Percentiles rank a stretch among this genome's conserved stretches.
These are phyloP conservation scores for Chaetophractus vellerosus DNA, from an alignment of 2,797 vertebrate species.

Conservation along the genomic window DNA sequence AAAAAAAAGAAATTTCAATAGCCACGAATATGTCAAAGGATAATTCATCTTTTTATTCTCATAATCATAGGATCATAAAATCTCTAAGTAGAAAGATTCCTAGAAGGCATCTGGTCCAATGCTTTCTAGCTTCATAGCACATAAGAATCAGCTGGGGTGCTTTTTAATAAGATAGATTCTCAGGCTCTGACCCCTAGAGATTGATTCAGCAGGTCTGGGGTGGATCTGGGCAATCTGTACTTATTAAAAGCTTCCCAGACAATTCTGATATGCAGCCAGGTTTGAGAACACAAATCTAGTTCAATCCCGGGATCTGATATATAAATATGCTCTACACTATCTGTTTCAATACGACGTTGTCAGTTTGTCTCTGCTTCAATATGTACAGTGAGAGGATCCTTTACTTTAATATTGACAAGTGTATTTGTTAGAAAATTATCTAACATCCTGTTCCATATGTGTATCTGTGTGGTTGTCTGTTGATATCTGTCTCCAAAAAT, in stretches of 20 bases:
- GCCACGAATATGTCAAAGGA: neutral
- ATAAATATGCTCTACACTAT: neutral
- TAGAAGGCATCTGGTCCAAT: neutral
- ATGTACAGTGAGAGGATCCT: neutral
- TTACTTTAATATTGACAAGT: neutral
- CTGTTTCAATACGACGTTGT: neutral
- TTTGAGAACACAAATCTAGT: neutral
- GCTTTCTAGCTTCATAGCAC: neutral
- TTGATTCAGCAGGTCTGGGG: neutral
- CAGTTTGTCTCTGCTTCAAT: neutral
- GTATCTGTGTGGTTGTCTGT: neutral
- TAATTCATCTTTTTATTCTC: slow-evolving; percentile 49
- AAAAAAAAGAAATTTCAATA: slow-evolving; percentile 18
- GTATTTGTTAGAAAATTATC: neutral
- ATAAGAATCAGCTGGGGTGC: neutral
- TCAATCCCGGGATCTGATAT: neutral
- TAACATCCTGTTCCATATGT: neutral
- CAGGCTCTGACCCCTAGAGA: neutral
- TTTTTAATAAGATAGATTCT: slow-evolving; percentile 19
- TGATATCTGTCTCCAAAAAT: slow-evolving; percentile 28
- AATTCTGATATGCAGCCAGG: neutral
- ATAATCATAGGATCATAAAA: slow-evolving; percentile 47
- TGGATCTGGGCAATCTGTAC: neutral
- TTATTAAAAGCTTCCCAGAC: neutral
- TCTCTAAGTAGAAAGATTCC: slow-evolving; percentile 26